Percentiles rank a stretch among this genome's conserved stretches.
Conservation (phyloP, 2,113 vertebrate genomes). For the Thymallus thymallus region DNA sequence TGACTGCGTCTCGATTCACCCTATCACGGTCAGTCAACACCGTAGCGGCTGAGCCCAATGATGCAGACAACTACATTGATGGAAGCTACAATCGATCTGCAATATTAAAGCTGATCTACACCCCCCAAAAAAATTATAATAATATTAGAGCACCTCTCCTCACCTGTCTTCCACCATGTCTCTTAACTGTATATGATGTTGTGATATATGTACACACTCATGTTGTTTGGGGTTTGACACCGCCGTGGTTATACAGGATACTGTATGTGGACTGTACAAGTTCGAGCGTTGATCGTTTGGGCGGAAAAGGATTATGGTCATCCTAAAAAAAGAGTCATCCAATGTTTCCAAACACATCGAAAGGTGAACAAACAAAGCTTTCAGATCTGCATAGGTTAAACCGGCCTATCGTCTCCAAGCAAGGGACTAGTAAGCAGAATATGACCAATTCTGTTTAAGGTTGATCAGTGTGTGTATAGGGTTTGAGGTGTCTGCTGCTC, state of each 20-base stretch:
- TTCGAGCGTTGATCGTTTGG: not conserved
- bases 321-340: not conserved
- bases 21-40: slow-evolving; percentile 50
- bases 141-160: too few species aligned
- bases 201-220: not conserved
- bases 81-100: too few species aligned
- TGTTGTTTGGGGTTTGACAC: not conserved
- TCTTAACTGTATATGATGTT: not conserved
- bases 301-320: not conserved
- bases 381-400: not conserved
- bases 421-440: not conserved
- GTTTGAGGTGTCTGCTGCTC: too few species aligned
- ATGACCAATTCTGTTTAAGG: not conserved
- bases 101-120: too few species aligned
- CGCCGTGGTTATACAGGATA: too few species aligned
- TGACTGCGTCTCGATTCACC: slow-evolving; percentile 28
- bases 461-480: not conserved
- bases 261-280: not conserved
- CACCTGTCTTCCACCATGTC: too few species aligned
- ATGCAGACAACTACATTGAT: too few species aligned
- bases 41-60: slow-evolving; percentile 44
- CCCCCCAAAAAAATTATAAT: too few species aligned
- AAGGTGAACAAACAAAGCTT: slow-evolving; percentile 12
- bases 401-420: not conserved
- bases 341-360: slow-evolving; percentile 22